A percentile compares a stretch with the other conserved stretches of the same genome.
Evolutionary conservation across 1,140 invertebrate species (phyloP).

Genomic region (Scaptomyza montana): DNA sequence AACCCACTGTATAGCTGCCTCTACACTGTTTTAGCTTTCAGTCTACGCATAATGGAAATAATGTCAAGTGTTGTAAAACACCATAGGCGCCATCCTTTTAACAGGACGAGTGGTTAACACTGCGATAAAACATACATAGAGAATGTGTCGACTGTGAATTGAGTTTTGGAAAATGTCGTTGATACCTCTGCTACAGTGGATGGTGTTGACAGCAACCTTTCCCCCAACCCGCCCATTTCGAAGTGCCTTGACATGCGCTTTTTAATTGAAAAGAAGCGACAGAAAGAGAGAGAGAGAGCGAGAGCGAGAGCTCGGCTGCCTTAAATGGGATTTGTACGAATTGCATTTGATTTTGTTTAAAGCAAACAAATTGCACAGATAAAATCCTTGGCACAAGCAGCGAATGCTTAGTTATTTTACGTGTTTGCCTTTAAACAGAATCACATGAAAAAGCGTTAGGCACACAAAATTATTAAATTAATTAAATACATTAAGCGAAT

Average conservation of each 20-base stretch:
- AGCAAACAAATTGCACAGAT: conserved; percentile 20
- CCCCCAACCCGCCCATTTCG: conserved; percentile 24
- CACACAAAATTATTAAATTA: conserved; percentile 57
- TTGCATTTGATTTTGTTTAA: conserved; percentile 4
- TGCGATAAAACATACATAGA: not conserved
- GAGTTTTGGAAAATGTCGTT: conserved; percentile 10
- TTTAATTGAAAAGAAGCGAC: conserved; percentile 51
- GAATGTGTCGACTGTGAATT: not conserved
- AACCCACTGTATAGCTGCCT: conserved; percentile 2
- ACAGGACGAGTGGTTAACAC: not conserved
- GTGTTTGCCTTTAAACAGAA: conserved; percentile 2
- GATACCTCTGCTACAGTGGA: no score
- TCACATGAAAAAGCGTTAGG: conserved; percentile 4
- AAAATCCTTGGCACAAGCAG: conserved; percentile 50
- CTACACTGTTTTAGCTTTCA: conserved; percentile 19
- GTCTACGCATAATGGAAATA: conserved; percentile 40
- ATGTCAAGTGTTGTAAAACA: conserved; percentile 48
- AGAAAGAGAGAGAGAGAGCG: not conserved
- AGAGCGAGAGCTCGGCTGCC: not conserved
- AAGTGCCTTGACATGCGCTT: conserved; percentile 56
- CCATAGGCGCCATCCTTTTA: conserved; percentile 1
- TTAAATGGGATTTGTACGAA: conserved; percentile 25
- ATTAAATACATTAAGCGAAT: conserved; percentile 54
- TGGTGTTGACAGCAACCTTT: not conserved
- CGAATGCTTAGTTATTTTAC: conserved; percentile 39